These are phyloP conservation scores for Enteromius fasciolatus DNA, from an alignment of 2,797 vertebrate species.

Conservation along the genomic window DNA sequence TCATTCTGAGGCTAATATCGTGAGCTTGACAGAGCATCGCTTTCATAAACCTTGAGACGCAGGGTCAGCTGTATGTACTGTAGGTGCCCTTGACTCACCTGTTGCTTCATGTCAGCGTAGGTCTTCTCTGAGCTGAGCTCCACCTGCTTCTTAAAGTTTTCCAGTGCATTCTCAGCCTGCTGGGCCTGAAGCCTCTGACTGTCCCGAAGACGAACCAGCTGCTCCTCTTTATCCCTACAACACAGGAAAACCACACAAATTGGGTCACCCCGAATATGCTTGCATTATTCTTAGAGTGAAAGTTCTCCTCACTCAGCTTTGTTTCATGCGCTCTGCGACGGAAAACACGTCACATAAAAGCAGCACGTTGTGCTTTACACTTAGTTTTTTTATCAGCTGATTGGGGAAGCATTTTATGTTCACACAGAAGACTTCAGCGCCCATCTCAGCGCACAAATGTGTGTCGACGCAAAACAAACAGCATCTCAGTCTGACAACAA, in stretches of 20 bases:
- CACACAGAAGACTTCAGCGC: constrained; percentile 21
- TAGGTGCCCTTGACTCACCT: constrained; percentile 73
- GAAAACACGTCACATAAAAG: not conserved
- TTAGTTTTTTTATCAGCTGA: constrained; percentile 36
- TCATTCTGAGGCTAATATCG: not conserved
- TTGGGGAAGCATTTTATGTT: constrained; percentile 15
- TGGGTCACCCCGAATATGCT: not conserved
- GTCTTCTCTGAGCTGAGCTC: constrained; percentile 92
- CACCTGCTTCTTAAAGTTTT: constrained; percentile 93
- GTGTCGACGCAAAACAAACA: constrained; percentile 37
- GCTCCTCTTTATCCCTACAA: constrained; percentile 88
- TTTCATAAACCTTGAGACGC: not conserved
- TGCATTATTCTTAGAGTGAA: not conserved
- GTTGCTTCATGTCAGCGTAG: constrained; percentile 90
- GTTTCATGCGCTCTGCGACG: not conserved
- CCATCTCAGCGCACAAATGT: constrained; percentile 14
- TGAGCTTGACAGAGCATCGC: not conserved
- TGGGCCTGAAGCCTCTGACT: constrained; percentile 87
- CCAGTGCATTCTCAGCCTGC: constrained; percentile 88
- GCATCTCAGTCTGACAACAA: constrained; percentile 49
- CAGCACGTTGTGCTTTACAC: not conserved
- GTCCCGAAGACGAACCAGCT: constrained; percentile 83
- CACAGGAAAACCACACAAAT: constrained; percentile 1
- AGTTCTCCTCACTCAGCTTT: not conserved
- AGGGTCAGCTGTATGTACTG: not conserved